Percentiles rank a stretch among this genome's conserved stretches.
Conservation (phyloP, 2,888 invertebrate species). For the Tolmerus cingulatus region DNA sequence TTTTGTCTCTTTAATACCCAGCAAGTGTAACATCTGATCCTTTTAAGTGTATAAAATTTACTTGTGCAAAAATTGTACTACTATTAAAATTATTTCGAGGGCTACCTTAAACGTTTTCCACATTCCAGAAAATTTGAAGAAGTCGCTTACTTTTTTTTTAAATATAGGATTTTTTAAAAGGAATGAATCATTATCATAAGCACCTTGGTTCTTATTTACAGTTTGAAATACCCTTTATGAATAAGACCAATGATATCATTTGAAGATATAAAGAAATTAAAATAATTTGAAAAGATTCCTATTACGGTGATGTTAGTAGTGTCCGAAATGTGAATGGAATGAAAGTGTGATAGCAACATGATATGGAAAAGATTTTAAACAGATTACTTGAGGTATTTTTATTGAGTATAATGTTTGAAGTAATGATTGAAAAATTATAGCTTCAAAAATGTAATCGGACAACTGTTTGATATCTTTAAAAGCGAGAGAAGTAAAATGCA, state of each 20-base stretch:
- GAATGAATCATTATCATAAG: background rate
- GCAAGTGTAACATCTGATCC: background rate
- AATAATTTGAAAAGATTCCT: background rate
- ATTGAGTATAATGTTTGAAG: background rate
- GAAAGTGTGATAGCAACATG: background rate
- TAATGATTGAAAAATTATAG: background rate
- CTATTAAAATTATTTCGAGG: background rate
- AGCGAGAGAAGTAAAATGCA: background rate
- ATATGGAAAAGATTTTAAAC: background rate
- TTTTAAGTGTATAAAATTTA: background rate
- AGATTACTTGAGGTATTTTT: background rate
- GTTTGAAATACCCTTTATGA: background rate
- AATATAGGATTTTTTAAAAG: background rate
- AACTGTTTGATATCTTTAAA: background rate
- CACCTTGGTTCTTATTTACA: background rate
- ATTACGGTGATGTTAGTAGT: background rate
- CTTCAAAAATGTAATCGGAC: background rate
- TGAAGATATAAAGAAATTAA: background rate
- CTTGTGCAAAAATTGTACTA: background rate
- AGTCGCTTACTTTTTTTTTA: background rate
- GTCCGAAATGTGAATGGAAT: background rate
- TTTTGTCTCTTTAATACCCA: background rate
- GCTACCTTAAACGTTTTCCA: background rate
- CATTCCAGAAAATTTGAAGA: background rate
- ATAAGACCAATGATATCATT: background rate